Conservation (phyloP, 1,140 invertebrate species). For the Bombus difficillimus region DNA sequence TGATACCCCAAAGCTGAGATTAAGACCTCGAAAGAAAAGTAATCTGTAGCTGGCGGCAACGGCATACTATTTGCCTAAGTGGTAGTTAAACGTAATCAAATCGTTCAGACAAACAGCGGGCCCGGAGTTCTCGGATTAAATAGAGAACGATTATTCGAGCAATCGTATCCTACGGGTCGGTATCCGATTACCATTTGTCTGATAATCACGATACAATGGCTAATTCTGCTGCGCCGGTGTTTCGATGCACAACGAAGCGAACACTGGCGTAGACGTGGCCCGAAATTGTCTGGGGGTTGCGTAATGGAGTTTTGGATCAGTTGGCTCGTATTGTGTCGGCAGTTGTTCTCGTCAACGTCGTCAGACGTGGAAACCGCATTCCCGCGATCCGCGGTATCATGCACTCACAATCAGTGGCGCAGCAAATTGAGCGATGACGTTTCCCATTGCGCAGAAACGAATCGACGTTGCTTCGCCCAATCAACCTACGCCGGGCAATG, state of each 20-base stretch:
- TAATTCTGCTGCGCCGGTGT: conserved; percentile 23
- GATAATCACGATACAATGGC: conserved; percentile 45
- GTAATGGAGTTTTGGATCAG: conserved; percentile 64
- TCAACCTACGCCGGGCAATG: too few relatives aligned
- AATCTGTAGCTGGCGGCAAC: conserved; percentile 13
- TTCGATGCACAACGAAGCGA: conserved; percentile 16
- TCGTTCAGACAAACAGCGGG: conserved; percentile 10
- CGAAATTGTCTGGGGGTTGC: conserved; percentile 47
- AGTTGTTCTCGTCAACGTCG: conserved; percentile 63
- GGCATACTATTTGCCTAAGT: conserved; percentile 27
- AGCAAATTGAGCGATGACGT: conserved; percentile 47
- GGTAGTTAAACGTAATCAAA: conserved; percentile 38
- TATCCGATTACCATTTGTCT: conserved; percentile 55
- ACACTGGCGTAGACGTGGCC: conserved; percentile 1
- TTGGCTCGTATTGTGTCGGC: conserved; percentile 44
- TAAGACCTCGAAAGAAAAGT: conserved; percentile 12
- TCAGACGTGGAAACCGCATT: conserved; percentile 57
- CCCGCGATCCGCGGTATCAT: conserved; percentile 27
- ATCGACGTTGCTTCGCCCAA: neutral
- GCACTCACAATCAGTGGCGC: conserved; percentile 30
- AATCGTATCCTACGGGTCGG: conserved; percentile 23
- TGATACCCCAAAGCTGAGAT: too few relatives aligned
- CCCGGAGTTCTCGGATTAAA: conserved; percentile 27
- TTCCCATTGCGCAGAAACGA: conserved; percentile 1
- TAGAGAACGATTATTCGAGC: conserved; percentile 39